Percentiles rank a stretch among this genome's conserved stretches.
These are phyloP conservation scores for Vanessa atalanta DNA, from an alignment of 1,140 invertebrate species.

Conservation along the genomic window DNA sequence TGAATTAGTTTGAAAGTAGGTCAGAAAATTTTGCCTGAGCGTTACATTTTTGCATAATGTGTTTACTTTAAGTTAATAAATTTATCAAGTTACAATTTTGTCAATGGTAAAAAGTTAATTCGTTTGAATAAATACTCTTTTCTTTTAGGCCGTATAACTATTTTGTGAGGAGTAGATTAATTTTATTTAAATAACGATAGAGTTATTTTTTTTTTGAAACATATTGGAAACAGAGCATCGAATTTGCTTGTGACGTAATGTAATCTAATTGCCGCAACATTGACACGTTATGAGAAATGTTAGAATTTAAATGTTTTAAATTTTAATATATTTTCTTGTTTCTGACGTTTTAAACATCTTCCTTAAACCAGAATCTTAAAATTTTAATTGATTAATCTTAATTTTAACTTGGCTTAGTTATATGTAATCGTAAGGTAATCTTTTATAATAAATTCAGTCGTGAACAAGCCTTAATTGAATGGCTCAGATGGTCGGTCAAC, in stretches of 20 bases:
- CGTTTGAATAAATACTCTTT: background rate
- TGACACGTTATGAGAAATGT: too few relatives aligned
- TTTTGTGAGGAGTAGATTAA: too few relatives aligned
- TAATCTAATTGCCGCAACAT: too few relatives aligned
- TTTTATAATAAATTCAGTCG: conserved; percentile 3
- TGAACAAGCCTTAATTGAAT: conserved; percentile 12
- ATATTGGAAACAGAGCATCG: too few relatives aligned
- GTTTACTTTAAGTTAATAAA: conserved; percentile 31
- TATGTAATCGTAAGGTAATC: background rate
- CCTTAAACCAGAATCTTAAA: too few relatives aligned
- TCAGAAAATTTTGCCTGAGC: conserved; percentile 37
- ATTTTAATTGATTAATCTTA: too few relatives aligned
- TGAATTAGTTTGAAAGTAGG: conserved; percentile 59
- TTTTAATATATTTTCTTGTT: too few relatives aligned
- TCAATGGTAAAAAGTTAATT: conserved; percentile 21
- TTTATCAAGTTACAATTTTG: conserved; percentile 28
- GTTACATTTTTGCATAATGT: conserved; percentile 42
- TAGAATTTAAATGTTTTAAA: too few relatives aligned
- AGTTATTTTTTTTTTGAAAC: too few relatives aligned
- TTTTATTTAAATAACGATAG: too few relatives aligned
- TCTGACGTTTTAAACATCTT: too few relatives aligned
- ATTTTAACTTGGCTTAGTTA: background rate
- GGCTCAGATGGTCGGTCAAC: conserved; percentile 11
- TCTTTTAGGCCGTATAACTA: background rate
- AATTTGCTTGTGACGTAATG: too few relatives aligned